Percentiles rank a stretch among this genome's conserved stretches.
phyloP scores from a whole-genome alignment of 2,113 vertebrate species.

The Pterophyllum scalare region DNA sequence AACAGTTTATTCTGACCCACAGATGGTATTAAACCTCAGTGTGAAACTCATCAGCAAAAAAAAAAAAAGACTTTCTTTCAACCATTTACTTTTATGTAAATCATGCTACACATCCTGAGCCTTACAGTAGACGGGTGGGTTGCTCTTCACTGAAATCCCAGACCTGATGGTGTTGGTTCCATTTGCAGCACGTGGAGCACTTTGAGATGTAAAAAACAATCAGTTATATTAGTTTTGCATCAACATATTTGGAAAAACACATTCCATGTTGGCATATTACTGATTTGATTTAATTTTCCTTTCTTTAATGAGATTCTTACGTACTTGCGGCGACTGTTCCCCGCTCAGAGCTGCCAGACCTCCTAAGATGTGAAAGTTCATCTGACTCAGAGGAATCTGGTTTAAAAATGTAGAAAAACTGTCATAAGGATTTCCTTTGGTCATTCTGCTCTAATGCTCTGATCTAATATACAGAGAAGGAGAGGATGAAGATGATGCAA shows the following conservation, averaged over 20 bases:
- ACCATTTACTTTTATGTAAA: fast-evolving
- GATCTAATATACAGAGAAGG: background rate
- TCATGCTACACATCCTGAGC: background rate
- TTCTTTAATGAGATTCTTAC: background rate
- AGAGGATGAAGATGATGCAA: background rate
- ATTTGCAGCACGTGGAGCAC: conserved; percentile 57
- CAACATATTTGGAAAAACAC: background rate
- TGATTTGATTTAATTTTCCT: background rate
- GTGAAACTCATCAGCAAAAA: background rate
- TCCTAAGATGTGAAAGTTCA: conserved; percentile 69
- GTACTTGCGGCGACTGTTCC: conserved; percentile 66
- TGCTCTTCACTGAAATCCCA: conserved; percentile 63
- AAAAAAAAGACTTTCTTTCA: too few relatives aligned
- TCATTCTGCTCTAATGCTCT: background rate
- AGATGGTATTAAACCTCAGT: background rate
- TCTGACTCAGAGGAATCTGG: conserved; percentile 79
- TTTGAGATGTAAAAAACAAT: conserved; percentile 30
- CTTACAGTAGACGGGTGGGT: conserved; percentile 69
- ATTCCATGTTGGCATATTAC: fast-evolving
- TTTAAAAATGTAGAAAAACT: background rate
- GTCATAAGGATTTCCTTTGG: background rate
- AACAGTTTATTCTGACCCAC: background rate
- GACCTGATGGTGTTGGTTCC: conserved; percentile 51
- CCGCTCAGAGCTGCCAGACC: conserved; percentile 77
- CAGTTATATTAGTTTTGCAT: background rate